Conservation (phyloP, 92 coral and sea anemone species). For the Parazoanthus darwini region DNA sequence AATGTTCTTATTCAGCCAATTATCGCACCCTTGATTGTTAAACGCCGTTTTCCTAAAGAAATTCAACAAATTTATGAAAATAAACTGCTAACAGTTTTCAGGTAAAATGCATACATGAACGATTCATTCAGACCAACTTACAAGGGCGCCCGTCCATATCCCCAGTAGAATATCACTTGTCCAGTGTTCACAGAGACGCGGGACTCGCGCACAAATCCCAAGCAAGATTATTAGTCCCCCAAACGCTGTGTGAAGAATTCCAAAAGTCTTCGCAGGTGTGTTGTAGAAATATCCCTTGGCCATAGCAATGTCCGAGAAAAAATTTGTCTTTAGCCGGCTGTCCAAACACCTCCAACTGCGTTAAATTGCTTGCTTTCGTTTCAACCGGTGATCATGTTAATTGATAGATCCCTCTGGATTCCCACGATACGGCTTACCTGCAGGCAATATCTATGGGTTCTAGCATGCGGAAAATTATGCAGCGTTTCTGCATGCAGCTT, state of each 20-base stretch:
- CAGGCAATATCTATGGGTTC: not conserved
- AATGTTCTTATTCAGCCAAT: no score
- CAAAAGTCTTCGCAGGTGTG: conserved; percentile 5
- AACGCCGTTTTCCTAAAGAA: no score
- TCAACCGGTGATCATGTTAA: not conserved
- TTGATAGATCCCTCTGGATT: not conserved
- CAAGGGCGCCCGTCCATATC: not conserved
- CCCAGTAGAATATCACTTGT: conserved; percentile 3
- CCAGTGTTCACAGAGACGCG: conserved; percentile 29
- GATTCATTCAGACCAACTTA: not conserved
- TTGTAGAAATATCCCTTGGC: conserved; percentile 10
- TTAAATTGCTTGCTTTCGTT: conserved; percentile 1
- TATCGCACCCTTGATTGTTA: no score
- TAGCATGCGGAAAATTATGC: not conserved
- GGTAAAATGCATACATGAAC: not conserved
- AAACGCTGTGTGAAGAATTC: conserved; percentile 2
- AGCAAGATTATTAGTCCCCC: conserved; percentile 6
- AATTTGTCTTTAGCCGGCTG: not conserved
- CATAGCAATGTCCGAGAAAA: not conserved
- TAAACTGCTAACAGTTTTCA: not conserved
- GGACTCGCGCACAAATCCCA: conserved; percentile 21
- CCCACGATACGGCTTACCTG: conserved; percentile 1
- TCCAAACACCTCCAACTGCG: not conserved
- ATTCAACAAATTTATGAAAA: not conserved
- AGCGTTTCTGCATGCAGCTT: not conserved